phyloP scores from a whole-genome alignment of 2,113 vertebrate genomes.

The Rhipidura dahli region DNA sequence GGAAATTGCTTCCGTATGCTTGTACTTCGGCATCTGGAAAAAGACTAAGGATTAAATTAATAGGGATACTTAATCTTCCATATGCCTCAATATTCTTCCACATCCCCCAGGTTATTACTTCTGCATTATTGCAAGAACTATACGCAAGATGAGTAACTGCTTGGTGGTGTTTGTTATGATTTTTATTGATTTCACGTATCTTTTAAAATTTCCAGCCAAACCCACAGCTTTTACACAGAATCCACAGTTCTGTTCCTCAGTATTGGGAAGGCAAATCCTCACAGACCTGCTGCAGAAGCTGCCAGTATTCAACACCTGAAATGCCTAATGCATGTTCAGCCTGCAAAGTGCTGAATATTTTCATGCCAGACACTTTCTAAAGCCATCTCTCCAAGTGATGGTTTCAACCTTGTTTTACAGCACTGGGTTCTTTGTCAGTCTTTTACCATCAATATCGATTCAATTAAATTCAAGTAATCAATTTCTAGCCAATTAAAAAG shows the following conservation, averaged over 20 bases:
- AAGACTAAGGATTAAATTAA: conserved; percentile 43
- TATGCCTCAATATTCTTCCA: conserved; percentile 15
- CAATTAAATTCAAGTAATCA: background rate
- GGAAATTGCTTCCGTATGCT: conserved; percentile 43
- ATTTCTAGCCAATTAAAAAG: background rate
- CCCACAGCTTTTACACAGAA: background rate
- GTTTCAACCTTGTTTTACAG: background rate
- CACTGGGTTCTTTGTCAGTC: background rate
- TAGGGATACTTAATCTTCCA: conserved; percentile 47
- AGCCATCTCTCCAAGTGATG: background rate
- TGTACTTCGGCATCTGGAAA: conserved; percentile 45
- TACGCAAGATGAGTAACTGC: background rate
- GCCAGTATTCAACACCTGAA: background rate
- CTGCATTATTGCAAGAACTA: background rate
- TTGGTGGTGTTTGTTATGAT: background rate
- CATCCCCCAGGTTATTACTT: conserved; percentile 21
- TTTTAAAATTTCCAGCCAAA: background rate
- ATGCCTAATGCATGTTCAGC: background rate
- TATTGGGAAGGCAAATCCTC: background rate
- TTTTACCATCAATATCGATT: background rate
- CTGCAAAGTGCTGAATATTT: background rate
- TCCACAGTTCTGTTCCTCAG: background rate
- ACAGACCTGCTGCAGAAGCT: background rate
- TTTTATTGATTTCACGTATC: background rate
- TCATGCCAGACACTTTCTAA: background rate